Evolutionary conservation across 2,797 vertebrate species (phyloP).

Genomic region (Sciurus carolinensis): DNA sequence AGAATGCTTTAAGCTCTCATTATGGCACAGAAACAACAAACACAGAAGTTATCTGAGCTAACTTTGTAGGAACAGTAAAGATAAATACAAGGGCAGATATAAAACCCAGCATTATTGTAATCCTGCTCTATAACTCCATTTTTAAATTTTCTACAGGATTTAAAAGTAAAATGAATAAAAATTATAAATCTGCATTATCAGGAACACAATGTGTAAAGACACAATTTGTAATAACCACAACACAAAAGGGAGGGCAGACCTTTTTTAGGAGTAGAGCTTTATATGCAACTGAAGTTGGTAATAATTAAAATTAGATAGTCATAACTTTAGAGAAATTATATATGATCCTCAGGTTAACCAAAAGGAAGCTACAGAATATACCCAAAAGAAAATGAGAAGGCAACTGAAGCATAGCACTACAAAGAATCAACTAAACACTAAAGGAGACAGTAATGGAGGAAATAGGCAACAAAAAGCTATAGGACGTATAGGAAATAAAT

Average conservation of each 20-base stretch:
- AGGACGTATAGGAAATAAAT: too few species aligned
- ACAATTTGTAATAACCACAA: neutral
- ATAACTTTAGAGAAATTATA: neutral
- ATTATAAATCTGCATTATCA: neutral
- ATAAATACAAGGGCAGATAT: too few species aligned
- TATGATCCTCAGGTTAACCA: neutral
- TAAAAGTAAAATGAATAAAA: neutral
- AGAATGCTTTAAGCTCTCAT: neutral
- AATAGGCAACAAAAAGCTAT: too few species aligned
- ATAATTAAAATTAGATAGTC: neutral
- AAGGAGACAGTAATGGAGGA: too few species aligned
- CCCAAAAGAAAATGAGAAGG: neutral
- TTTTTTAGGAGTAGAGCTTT: neutral
- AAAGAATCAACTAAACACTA: too few species aligned
- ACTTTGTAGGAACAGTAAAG: neutral
- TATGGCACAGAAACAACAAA: neutral
- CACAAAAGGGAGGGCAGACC: neutral
- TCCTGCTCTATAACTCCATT: too few species aligned
- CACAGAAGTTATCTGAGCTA: neutral
- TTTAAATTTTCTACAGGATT: neutral
- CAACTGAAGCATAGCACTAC: neutral
- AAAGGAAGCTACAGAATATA: neutral
- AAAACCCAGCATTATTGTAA: too few species aligned
- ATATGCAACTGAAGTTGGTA: neutral
- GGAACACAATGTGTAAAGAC: neutral